phyloP scores from a whole-genome alignment of 2,888 invertebrate species.

The Dicycla oo region DNA sequence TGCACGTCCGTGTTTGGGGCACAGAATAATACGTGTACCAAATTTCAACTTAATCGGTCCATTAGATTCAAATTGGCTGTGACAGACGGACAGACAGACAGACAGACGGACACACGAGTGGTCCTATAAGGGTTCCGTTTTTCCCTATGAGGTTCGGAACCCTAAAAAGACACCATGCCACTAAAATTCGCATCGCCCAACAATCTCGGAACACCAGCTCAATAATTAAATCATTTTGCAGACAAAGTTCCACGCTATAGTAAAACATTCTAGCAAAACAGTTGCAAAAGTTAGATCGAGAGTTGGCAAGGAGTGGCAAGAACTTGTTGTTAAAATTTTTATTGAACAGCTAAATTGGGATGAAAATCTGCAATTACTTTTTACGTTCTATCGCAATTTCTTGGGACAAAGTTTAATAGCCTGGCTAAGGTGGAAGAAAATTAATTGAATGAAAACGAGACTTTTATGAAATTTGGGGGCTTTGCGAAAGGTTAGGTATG shows the following conservation, averaged over 20 bases:
- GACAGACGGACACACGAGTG: too few relatives aligned
- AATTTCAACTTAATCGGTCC: too few relatives aligned
- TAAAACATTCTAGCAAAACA: conserved; percentile 36
- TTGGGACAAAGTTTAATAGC: conserved; percentile 36
- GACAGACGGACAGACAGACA: too few relatives aligned
- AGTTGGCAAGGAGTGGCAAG: conserved; percentile 27
- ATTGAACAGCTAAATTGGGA: conserved; percentile 37
- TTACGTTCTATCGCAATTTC: conserved; percentile 34
- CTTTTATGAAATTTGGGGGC: conserved; percentile 17
- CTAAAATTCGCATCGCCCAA: background rate
- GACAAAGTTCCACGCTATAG: conserved; percentile 19
- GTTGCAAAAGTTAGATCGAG: conserved; percentile 25
- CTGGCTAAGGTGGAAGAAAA: conserved; percentile 15
- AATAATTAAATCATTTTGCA: conserved; percentile 26
- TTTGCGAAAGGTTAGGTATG: conserved; percentile 1
- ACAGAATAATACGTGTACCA: too few relatives aligned
- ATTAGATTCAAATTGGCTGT: too few relatives aligned
- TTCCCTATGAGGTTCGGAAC: too few relatives aligned
- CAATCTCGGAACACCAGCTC: background rate
- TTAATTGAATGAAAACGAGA: conserved; percentile 43
- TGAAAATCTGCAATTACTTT: conserved; percentile 46
- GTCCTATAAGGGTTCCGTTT: too few relatives aligned
- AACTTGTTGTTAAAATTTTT: conserved; percentile 35
- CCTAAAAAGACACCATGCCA: background rate
- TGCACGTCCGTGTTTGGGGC: too few relatives aligned